A percentile compares a stretch with the other conserved stretches of the same genome.
Evolutionary conservation across 2,113 vertebrate genomes (phyloP).

Genomic region (human): GRCh38 chr17:56869501-56870000

Average conservation of each 20-base stretch:
- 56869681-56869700: neutral
- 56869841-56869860: neutral
- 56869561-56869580: neutral
- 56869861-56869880: neutral
- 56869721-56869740: neutral
- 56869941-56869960: neutral
- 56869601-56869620: neutral
- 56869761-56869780: neutral
- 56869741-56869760: neutral
- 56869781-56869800: neutral
- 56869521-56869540: neutral
- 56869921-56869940: neutral
- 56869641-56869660: neutral
- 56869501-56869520: neutral
- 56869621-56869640: neutral
- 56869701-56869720: neutral
- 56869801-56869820: neutral
- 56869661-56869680: neutral
- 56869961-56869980: neutral
- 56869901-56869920: neutral
- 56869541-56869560: neutral
- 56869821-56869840: neutral
- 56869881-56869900: neutral
- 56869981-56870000: neutral
- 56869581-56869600: neutral